phyloP scores from a whole-genome alignment of 2,113 vertebrate species.

The Oreochromis aureus region DNA sequence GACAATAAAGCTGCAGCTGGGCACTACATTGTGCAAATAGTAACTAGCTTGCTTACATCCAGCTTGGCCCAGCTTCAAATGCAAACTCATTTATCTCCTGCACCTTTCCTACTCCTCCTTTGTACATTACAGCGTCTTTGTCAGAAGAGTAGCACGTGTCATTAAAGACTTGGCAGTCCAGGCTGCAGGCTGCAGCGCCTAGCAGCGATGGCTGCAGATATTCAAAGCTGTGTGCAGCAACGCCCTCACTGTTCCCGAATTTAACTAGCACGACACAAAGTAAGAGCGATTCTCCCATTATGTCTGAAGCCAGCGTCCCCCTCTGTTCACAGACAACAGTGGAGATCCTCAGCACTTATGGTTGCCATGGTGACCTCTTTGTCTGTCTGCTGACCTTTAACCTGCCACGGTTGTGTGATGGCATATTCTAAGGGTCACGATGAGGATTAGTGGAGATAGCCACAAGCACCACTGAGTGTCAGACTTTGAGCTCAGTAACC shows the following conservation, averaged over 20 bases:
- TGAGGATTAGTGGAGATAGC: conserved; percentile 64
- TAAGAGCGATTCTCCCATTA: conserved; percentile 35
- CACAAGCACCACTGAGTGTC: conserved; percentile 28
- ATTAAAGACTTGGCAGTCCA: conserved; percentile 1
- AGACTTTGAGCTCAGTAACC: conserved; percentile 46
- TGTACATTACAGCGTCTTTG: conserved; percentile 9
- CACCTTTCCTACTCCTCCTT: background rate
- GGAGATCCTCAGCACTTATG: conserved; percentile 17
- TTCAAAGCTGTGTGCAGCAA: background rate
- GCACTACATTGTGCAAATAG: background rate
- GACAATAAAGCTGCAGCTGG: background rate
- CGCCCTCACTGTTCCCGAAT: conserved; percentile 1
- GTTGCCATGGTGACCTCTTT: conserved; percentile 50
- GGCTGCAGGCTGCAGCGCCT: background rate
- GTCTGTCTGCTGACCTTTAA: conserved; percentile 56
- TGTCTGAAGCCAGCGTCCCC: background rate
- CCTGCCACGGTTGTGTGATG: conserved; percentile 42
- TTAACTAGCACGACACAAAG: conserved; percentile 19
- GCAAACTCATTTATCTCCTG: conserved; percentile 16
- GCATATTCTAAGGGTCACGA: conserved; percentile 49
- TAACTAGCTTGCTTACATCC: background rate
- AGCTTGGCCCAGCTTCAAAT: background rate
- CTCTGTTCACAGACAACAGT: background rate
- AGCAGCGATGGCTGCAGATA: background rate
- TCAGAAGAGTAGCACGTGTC: conserved; percentile 31